These are phyloP conservation scores for Eucidaris tribuloides DNA, from an alignment of 35 echinoderm and acorn worm species.

Conservation along the genomic window DNA sequence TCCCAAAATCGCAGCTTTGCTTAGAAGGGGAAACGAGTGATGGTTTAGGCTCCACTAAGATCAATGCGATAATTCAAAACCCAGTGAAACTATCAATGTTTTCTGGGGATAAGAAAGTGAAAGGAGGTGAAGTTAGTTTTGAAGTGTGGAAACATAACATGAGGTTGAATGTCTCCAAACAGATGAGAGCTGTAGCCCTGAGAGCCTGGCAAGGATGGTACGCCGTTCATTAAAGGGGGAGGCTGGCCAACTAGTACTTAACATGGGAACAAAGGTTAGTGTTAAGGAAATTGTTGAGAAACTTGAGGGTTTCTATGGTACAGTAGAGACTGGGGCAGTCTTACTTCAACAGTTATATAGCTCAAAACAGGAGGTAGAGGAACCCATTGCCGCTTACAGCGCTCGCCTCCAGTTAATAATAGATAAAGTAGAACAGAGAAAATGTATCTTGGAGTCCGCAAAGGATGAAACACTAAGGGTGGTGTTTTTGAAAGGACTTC, in stretches of 20 bases:
- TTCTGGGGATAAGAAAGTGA: not conserved
- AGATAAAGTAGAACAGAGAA: not conserved
- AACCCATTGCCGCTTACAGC: not conserved
- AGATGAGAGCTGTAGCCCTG: not conserved
- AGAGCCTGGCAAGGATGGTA: not conserved
- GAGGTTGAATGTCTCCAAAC: not conserved
- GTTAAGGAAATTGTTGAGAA: not conserved
- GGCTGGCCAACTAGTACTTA: not conserved
- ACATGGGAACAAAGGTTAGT: not conserved
- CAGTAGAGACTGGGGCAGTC: conserved; percentile 18
- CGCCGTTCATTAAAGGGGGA: conserved; percentile 10
- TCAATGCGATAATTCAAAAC: too few species aligned
- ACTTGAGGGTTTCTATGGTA: conserved; percentile 7
- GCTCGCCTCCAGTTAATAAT: not conserved
- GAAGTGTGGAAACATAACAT: conserved; percentile 24
- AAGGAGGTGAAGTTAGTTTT: not conserved
- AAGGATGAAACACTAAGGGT: conserved; percentile 4
- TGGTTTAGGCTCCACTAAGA: too few species aligned
- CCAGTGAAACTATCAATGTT: conserved; percentile 1
- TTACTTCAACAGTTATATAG: conserved; percentile 18
- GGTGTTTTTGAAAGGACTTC: conserved; percentile 26
- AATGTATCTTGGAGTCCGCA: not conserved
- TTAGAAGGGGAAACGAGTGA: too few species aligned
- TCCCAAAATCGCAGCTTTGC: too few species aligned
- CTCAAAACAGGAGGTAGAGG: not conserved